Base-by-base conservation (phyloP, 2,113 vertebrate genomes). In the Procapra przewalskii region DNA sequence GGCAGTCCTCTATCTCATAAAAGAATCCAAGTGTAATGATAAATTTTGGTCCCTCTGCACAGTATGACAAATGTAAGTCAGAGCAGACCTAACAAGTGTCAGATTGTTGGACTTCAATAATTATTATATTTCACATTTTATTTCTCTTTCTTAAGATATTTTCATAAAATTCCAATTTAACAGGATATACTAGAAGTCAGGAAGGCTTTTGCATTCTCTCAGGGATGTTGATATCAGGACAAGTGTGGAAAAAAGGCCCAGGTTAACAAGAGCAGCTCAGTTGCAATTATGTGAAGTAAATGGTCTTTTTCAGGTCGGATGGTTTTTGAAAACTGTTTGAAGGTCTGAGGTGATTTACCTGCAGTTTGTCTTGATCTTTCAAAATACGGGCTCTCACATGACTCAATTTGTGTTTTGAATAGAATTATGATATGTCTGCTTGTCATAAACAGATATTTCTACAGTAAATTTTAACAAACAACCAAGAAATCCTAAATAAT, bases 221-320 rank as follows among this genome's bases (percentile, higher is more conserved):
- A 84, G 91, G 80, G 54, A 94, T n/a, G 25, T 27, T 52, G 52
- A 55, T 45, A 93, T 71, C 62, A 55, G 86, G 95, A 94, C 60
- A 64, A 94, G 50, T 21, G 45, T 88, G 83, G 83, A 64, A 91
- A 55, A 86, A 57, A 89, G 21, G 67, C 82, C 75, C 40, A 64
- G 91, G 89, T 90, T 95, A 96, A 64, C 57, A 50, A 27, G 0
- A 54, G 57, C 96, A 81, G 84, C 93, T 98, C 96, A 91, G 81
- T 96, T 92, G 96, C 91, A 98, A 92, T 98, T 97, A 98, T 48
- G 59, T 67, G 45, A 40, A 90, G 59, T 97, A 98, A 98, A 93
- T 97, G 97, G 89, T 96, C 57, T 96, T 98, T 97, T 98, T 97
- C 86, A 31, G 96, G 96, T 97, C 87, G 82, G 94, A 52, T 97